Conservation (phyloP, 1,140 invertebrate species). For the Palaemon carinicauda region DNA sequence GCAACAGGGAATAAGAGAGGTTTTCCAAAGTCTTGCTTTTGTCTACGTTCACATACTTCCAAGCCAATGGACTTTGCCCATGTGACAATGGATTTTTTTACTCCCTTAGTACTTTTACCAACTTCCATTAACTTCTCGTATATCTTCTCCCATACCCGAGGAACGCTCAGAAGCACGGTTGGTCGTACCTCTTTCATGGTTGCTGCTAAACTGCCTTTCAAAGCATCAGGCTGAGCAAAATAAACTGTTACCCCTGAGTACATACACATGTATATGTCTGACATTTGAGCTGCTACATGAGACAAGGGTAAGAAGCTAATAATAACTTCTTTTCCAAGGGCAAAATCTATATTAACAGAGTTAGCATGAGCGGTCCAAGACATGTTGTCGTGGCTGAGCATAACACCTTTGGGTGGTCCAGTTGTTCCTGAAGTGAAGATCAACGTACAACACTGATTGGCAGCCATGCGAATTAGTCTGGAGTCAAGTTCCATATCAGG, state of each 20-base stretch:
- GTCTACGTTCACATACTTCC: constrained; percentile 51
- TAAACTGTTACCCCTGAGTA: constrained; percentile 72
- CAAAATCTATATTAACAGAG: constrained; percentile 48
- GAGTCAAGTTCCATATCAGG: constrained; percentile 76
- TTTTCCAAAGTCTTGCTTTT: constrained; percentile 51
- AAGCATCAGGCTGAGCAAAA: constrained; percentile 85
- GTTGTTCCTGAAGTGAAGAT: constrained; percentile 94
- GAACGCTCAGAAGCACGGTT: constrained; percentile 85
- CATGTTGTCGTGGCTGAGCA: constrained; percentile 90
- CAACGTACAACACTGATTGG: constrained; percentile 88
- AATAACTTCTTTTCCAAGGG: constrained; percentile 69
- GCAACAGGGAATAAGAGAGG: constrained; percentile 74
- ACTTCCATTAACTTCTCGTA: constrained; percentile 83
- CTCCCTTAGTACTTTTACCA: constrained; percentile 66
- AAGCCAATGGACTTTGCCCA: constrained; percentile 55
- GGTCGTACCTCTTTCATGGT: constrained; percentile 81
- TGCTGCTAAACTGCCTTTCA: constrained; percentile 81
- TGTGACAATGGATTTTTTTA: constrained; percentile 57
- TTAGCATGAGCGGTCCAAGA: constrained; percentile 69
- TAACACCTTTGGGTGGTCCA: constrained; percentile 91
- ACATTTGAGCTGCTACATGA: constrained; percentile 86
- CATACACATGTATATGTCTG: constrained; percentile 80
- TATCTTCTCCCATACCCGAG: constrained; percentile 93
- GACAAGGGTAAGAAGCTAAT: constrained; percentile 87
- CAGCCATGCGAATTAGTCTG: constrained; percentile 74